Conservation (phyloP, 2,888 invertebrate genomes). For the Drosophila acutilabella region DNA sequence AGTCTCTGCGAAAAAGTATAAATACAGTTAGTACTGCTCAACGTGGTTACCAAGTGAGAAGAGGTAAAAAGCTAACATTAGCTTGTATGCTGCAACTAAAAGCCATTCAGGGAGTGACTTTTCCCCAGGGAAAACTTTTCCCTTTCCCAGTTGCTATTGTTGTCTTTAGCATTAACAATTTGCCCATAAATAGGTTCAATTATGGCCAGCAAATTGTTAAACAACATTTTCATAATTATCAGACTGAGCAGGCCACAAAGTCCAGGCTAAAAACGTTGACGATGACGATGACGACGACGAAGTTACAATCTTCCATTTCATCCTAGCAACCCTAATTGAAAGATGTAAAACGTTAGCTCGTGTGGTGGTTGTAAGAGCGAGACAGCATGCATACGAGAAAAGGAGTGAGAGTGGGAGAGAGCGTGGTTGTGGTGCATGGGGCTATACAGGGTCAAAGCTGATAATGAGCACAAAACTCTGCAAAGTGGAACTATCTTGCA, state of each 20-base stretch:
- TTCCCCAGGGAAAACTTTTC: not conserved
- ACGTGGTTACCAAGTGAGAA: too few species aligned
- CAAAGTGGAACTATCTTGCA: conserved; percentile 40
- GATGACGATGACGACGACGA: conserved; percentile 4
- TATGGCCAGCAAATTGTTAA: conserved; percentile 61
- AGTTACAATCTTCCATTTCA: conserved; percentile 2
- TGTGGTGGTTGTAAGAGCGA: not conserved
- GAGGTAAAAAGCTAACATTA: too few species aligned
- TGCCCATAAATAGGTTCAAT: conserved; percentile 52
- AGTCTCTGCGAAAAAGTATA: too few species aligned
- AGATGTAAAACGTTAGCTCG: conserved; percentile 63
- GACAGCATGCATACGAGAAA: not conserved
- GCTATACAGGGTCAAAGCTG: conserved; percentile 33
- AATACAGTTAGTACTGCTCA: too few species aligned
- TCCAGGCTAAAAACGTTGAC: conserved; percentile 14
- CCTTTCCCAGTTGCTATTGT: not conserved
- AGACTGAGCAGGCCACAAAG: conserved; percentile 48
- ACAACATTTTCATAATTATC: conserved; percentile 65
- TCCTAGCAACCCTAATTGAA: conserved; percentile 63
- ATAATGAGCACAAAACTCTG: conserved; percentile 60
- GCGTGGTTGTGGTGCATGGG: not conserved
- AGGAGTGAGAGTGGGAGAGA: not conserved
- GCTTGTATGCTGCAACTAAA: too few species aligned
- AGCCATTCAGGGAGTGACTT: too few species aligned
- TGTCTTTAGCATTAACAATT: conserved; percentile 15